Evolutionary conservation across 2,797 vertebrate genomes (phyloP).

Genomic region (Lophius americanus): DNA sequence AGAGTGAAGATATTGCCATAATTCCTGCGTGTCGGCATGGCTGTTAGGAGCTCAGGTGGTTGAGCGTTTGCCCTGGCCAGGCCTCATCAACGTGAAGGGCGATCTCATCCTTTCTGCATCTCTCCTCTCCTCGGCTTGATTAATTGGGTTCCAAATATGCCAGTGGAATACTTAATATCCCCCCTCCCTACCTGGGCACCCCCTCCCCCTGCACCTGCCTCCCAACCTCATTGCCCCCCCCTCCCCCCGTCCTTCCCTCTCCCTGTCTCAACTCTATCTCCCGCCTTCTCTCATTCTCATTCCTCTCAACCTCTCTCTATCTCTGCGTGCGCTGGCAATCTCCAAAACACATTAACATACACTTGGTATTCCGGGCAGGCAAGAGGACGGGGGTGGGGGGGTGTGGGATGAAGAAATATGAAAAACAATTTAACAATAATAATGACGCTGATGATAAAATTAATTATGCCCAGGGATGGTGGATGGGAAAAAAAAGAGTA

Average conservation of each 20-base stretch:
- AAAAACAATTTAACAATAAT: slow-evolving; percentile 88
- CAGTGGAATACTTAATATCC: slow-evolving; percentile 91
- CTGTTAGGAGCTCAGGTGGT: slow-evolving; percentile 99
- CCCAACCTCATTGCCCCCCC: slow-evolving; percentile 75
- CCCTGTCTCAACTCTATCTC: slow-evolving; percentile 73
- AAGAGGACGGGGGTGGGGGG: slow-evolving; percentile 44
- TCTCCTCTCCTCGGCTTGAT: slow-evolving; percentile 95
- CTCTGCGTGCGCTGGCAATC: slow-evolving; percentile 75
- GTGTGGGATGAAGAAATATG: slow-evolving; percentile 78
- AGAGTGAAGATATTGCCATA: slow-evolving; percentile 94
- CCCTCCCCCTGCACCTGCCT: slow-evolving; percentile 66
- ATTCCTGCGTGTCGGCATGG: slow-evolving; percentile 93
- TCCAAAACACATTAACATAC: slow-evolving; percentile 93
- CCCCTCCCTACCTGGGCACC: slow-evolving; percentile 56
- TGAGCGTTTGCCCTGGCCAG: slow-evolving; percentile 95
- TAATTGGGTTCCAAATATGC: slow-evolving; percentile 97
- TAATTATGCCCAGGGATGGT: slow-evolving; percentile 83
- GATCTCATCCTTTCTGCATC: slow-evolving; percentile 98
- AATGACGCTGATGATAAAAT: slow-evolving; percentile 87
- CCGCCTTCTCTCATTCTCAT: slow-evolving; percentile 81
- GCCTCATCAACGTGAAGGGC: slow-evolving; percentile 99
- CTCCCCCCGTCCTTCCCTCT: slow-evolving; percentile 63
- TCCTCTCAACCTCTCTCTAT: slow-evolving; percentile 79
- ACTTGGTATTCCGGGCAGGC: slow-evolving; percentile 94
- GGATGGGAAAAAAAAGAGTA: slow-evolving; percentile 66